Percentiles rank a stretch among this genome's conserved stretches.
phyloP scores from a whole-genome alignment of 2,797 vertebrate genomes.

The Chromobotia macracanthus region DNA sequence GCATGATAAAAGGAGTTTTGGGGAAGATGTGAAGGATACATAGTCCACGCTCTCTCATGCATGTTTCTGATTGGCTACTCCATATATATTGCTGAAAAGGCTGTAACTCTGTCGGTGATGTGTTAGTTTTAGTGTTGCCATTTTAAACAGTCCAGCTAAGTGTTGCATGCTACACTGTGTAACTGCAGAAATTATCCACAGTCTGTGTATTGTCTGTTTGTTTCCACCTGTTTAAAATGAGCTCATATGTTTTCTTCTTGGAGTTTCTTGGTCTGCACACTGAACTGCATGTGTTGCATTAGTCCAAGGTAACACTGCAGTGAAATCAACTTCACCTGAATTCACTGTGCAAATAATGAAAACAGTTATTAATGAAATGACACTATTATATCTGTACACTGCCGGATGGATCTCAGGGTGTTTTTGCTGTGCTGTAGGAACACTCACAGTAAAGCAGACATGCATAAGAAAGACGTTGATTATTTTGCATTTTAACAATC shows the following conservation, averaged over 20 bases:
- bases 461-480: neutral
- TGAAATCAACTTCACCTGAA: neutral
- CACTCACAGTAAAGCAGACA: neutral
- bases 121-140: neutral
- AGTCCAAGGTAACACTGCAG: neutral
- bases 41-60: neutral
- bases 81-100: neutral
- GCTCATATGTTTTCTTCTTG: neutral
- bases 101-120: neutral
- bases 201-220: constrained; percentile 4
- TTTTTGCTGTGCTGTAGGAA: neutral
- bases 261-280: neutral
- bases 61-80: neutral
- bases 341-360: neutral
- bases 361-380: neutral
- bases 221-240: constrained; percentile 20
- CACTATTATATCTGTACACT: neutral
- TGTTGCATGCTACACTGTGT: neutral
- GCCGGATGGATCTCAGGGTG: neutral
- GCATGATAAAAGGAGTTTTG: constrained; percentile 39
- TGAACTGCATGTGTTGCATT: neutral
- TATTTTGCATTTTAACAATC: neutral
- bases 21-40: constrained; percentile 22
- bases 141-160: neutral
- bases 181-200: constrained; percentile 13